phyloP scores from a whole-genome alignment of 2,888 invertebrate species.

The Nomada flava region DNA sequence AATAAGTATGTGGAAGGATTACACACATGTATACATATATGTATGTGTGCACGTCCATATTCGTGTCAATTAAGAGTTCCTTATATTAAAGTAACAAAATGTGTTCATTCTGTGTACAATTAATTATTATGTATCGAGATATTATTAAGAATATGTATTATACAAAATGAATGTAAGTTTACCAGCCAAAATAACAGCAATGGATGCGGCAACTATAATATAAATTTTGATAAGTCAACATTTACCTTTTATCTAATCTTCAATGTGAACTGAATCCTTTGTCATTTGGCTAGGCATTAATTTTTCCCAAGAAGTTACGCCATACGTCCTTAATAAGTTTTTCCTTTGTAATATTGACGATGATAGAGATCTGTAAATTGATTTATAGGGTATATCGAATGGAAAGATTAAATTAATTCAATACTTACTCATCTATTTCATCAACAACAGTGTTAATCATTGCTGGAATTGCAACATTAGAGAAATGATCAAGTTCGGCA shows the following conservation, averaged over 20 bases:
- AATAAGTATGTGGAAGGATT: background rate
- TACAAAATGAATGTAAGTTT: background rate
- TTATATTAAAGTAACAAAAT: slow-evolving; percentile 29
- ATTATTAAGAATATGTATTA: slow-evolving; percentile 31
- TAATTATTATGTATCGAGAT: slow-evolving; percentile 25
- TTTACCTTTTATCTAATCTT: slow-evolving; percentile 2
- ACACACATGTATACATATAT: background rate
- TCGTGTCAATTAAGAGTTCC: slow-evolving; percentile 39
- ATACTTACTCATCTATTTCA: slow-evolving; percentile 68
- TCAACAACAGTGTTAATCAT: slow-evolving; percentile 61
- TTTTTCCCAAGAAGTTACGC: slow-evolving; percentile 63
- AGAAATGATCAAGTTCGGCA: slow-evolving; percentile 68
- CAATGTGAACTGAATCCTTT: background rate
- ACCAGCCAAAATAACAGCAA: background rate
- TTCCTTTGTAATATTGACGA: slow-evolving; percentile 64
- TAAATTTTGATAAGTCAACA: background rate
- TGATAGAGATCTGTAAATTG: slow-evolving; percentile 66
- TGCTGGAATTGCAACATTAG: slow-evolving; percentile 61
- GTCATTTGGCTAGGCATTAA: slow-evolving; percentile 63
- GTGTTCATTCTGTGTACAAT: slow-evolving; percentile 38
- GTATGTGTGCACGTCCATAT: slow-evolving; percentile 9
- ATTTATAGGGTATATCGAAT: slow-evolving; percentile 16
- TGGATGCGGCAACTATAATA: background rate
- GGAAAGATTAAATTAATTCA: background rate
- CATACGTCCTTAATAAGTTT: slow-evolving; percentile 57